Evolutionary conservation across 2,888 invertebrate genomes (phyloP).

Genomic region (Machimus rusticus): DNA sequence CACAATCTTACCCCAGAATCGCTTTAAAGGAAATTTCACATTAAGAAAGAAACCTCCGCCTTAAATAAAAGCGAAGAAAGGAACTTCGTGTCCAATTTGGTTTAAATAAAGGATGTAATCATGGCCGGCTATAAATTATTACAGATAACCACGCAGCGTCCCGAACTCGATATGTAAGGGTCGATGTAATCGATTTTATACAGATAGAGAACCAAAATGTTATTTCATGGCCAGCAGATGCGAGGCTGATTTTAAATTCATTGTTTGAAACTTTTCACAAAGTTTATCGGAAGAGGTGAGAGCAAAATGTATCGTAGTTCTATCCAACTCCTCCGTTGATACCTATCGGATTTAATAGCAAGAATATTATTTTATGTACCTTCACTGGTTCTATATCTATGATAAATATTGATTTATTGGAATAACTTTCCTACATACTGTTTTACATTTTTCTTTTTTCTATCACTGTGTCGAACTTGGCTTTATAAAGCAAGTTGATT

Average conservation of each 20-base stretch:
- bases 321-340: background rate
- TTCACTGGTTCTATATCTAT: background rate
- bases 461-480: background rate
- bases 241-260: slow-evolving; percentile 12
- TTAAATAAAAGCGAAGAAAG: slow-evolving; percentile 18
- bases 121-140: slow-evolving; percentile 42
- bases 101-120: slow-evolving; percentile 41
- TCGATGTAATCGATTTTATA: background rate
- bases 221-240: background rate
- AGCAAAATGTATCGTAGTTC: background rate
- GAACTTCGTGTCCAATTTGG: slow-evolving; percentile 18
- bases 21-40: background rate
- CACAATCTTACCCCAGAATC: background rate
- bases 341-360: background rate
- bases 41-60: background rate
- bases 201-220: background rate
- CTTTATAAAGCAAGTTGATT: background rate
- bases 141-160: slow-evolving; percentile 41
- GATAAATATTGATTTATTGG: slow-evolving; percentile 15
- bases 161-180: background rate
- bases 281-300: slow-evolving; percentile 3
- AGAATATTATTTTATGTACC: background rate
- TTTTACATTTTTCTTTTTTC: background rate
- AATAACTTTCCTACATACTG: background rate
- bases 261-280: slow-evolving; percentile 26